Evolutionary conservation across 1,140 invertebrate genomes (phyloP).

Genomic region (Diabrotica undecimpunctata): DNA sequence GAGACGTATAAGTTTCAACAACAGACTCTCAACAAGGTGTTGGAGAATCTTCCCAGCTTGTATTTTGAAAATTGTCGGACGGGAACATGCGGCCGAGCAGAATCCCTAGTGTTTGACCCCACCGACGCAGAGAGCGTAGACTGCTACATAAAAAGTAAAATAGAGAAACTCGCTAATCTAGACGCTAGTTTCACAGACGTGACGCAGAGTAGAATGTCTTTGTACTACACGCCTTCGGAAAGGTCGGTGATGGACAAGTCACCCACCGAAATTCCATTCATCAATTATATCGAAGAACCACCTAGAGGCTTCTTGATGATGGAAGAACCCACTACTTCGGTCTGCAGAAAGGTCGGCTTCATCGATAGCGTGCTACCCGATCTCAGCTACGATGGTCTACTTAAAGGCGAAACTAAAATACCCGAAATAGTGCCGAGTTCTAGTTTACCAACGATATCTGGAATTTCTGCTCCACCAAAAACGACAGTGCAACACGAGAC

Average conservation of each 20-base stretch:
- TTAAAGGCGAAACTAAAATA: background rate
- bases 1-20: conserved; percentile 95
- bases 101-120: conserved; percentile 71
- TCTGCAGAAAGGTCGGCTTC: conserved; percentile 17
- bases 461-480: background rate
- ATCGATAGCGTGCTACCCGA: background rate
- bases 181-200: conserved; percentile 49
- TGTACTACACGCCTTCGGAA: conserved; percentile 79
- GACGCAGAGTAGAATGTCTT: conserved; percentile 61
- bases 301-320: conserved; percentile 25
- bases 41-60: conserved; percentile 89
- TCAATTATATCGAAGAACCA: conserved; percentile 42
- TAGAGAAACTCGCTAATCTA: conserved; percentile 51
- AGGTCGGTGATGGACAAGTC: conserved; percentile 42
- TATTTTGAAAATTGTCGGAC: conserved; percentile 91
- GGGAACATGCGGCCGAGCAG: conserved; percentile 76
- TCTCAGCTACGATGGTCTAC: conserved; percentile 10
- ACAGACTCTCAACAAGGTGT: conserved; percentile 87
- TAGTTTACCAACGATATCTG: background rate
- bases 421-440: conserved; percentile 1
- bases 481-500: conserved; percentile 25
- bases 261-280: conserved; percentile 33
- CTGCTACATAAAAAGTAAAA: conserved; percentile 63
- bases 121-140: conserved; percentile 58
- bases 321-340: conserved; percentile 29